Evolutionary conservation across 2,888 invertebrate species (phyloP), one percentile per base, ranked within the genome.

Genomic region (Archips xylosteana): DNA sequence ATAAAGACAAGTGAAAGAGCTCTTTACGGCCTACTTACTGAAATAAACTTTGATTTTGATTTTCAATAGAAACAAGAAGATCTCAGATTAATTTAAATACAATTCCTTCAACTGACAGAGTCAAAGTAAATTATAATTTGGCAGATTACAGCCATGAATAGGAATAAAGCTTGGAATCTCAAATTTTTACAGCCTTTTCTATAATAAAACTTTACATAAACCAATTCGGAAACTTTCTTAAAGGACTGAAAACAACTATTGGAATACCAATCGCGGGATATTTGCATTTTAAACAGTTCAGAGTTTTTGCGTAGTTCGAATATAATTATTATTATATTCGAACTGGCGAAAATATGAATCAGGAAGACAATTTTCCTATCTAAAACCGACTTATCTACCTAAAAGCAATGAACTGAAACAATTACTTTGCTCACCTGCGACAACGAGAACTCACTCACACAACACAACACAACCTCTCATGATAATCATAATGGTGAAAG

Each of bases 251-350:
- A 59, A 69, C 63, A 64, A 67, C 54, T 39, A 64, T 73, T 64
- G 63, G 73, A 73, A 73, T 73, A 73, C 63, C 73, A 73, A 73
- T 73, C 47, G 63, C 36, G 13, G n/a, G 42, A 10, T 49, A 68
- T 73, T 64, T 68, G 59, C 67, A 67, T 68, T 15, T 69, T 59
- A 32, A 64, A 64, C 49, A 68, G 65, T 65, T 65, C 8, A 2
- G 13, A 15, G 39, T 60, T 60, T 60, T 60, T 57, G 57, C 23
- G 3, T 32, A 57, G 57, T 57, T 32, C 32, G 3, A 54, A 54
- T 49, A 49, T 4, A 57, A 23, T 12, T 12, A n/a, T n/a, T n/a
- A n/a, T n/a, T n/a, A n/a, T n/a, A n/a, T n/a, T 1, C 2, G 32
- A 12, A 4, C 12, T 12, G 57, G 12, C 32, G 57, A 57, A 57